These are phyloP conservation scores for Gallinago jamesoni DNA, from an alignment of 2,113 vertebrate genomes.

Conservation along the genomic window DNA sequence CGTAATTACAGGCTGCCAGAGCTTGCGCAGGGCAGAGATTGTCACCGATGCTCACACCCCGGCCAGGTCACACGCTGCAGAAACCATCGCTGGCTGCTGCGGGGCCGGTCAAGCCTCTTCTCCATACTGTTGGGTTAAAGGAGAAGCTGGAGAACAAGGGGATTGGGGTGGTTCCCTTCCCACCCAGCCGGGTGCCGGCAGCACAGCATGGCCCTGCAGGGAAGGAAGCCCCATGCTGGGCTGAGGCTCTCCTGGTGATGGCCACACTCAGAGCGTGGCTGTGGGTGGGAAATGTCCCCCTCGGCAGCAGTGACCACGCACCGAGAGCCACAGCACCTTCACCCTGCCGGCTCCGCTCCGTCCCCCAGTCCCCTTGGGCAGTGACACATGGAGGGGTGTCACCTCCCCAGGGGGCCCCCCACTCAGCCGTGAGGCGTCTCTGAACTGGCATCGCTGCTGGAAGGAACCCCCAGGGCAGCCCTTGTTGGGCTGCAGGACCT, in stretches of 20 bases:
- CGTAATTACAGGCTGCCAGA: not conserved
- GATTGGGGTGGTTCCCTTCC: not conserved
- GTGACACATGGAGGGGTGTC: fast-evolving
- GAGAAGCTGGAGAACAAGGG: not conserved
- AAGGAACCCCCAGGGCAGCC: not conserved
- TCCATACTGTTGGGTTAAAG: fast-evolving
- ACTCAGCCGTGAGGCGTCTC: fast-evolving
- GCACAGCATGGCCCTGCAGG: fast-evolving
- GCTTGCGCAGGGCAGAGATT: not conserved
- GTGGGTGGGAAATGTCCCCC: not conserved
- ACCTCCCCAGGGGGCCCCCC: not conserved
- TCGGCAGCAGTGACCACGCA: fast-evolving
- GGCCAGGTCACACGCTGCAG: not conserved
- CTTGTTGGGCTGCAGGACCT: not conserved
- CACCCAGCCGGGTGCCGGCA: not conserved
- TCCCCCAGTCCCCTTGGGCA: not conserved
- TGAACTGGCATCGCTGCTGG: not conserved
- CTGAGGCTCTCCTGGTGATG: fast-evolving
- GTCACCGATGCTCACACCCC: fast-evolving
- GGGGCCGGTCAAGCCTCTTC: not conserved
- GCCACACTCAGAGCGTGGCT: fast-evolving
- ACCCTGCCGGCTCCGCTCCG: not conserved
- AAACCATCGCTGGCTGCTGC: not conserved
- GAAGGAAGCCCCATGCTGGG: not conserved
- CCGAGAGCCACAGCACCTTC: not conserved